Conservation (phyloP, 1,140 invertebrate species). For the Lepidurus couesii region DNA sequence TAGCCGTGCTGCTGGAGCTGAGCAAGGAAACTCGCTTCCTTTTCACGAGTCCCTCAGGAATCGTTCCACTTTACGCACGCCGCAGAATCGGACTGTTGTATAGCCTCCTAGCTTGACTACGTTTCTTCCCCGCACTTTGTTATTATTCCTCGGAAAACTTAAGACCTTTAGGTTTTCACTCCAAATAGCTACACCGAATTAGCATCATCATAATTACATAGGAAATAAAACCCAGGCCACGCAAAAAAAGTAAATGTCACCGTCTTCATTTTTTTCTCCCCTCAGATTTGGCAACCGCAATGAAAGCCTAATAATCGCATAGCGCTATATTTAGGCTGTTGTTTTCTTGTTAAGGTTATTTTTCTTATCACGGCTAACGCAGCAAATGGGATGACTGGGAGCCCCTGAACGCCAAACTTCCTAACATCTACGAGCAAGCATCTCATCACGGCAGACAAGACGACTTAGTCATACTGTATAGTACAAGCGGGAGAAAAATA, state of each 20-base stretch:
- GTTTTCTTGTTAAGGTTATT: background rate
- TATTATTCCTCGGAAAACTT: background rate
- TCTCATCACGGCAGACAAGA: constrained; percentile 3
- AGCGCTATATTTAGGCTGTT: background rate
- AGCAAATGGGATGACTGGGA: background rate
- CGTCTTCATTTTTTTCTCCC: background rate
- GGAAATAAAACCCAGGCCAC: too few species aligned
- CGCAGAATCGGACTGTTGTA: background rate
- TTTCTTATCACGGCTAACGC: constrained; percentile 6
- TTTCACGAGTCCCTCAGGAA: background rate
- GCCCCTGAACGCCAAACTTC: background rate
- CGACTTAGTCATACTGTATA: background rate
- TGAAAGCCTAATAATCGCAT: background rate
- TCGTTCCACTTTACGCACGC: constrained; percentile 20
- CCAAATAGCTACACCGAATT: too few species aligned
- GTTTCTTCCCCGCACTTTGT: background rate
- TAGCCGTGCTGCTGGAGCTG: constrained; percentile 1
- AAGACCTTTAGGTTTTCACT: background rate
- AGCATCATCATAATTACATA: too few species aligned
- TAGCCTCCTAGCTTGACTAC: background rate
- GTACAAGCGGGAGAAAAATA: background rate
- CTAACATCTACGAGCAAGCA: background rate
- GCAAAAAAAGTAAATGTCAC: too few species aligned
- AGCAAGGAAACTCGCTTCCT: constrained; percentile 21
- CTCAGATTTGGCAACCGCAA: background rate